Percentiles rank a stretch among this genome's conserved stretches.
phyloP scores from a whole-genome alignment of 1,140 invertebrate genomes.

The Apis florea region DNA sequence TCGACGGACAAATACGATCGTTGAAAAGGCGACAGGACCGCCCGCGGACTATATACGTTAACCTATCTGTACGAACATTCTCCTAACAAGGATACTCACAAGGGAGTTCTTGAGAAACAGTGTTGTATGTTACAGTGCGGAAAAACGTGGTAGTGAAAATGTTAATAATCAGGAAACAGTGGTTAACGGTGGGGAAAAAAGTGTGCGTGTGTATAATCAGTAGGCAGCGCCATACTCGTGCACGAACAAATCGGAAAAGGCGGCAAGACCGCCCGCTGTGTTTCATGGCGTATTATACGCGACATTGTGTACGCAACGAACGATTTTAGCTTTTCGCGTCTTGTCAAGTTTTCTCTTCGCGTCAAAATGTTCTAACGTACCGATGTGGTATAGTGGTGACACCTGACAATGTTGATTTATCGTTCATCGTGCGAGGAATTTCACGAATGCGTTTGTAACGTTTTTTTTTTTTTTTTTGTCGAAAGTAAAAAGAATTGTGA shows the following conservation, averaged over 20 bases:
- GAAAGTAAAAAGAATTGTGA: not conserved
- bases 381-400: too few species aligned
- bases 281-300: too few species aligned
- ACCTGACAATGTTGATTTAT: constrained; percentile 13
- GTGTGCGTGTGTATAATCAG: constrained; percentile 2
- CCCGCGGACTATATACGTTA: constrained; percentile 33
- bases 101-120: not conserved
- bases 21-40: constrained; percentile 61
- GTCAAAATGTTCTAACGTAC: not conserved
- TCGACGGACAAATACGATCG: constrained; percentile 56
- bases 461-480: constrained; percentile 11
- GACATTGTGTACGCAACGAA: constrained; percentile 6
- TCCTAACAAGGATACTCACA: not conserved
- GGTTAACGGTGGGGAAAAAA: not conserved
- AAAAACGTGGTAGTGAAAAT: constrained; percentile 25
- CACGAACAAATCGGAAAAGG: constrained; percentile 3
- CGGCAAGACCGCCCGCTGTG: constrained; percentile 29
- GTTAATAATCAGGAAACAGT: constrained; percentile 13
- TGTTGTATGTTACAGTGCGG: not conserved
- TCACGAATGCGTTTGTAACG: not conserved
- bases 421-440: not conserved
- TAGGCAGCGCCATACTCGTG: not conserved
- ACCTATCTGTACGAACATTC: not conserved
- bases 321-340: constrained; percentile 16
- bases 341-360: not conserved